Evolutionary conservation across 2,888 invertebrate species (phyloP).

Genomic region (Timema podura): DNA sequence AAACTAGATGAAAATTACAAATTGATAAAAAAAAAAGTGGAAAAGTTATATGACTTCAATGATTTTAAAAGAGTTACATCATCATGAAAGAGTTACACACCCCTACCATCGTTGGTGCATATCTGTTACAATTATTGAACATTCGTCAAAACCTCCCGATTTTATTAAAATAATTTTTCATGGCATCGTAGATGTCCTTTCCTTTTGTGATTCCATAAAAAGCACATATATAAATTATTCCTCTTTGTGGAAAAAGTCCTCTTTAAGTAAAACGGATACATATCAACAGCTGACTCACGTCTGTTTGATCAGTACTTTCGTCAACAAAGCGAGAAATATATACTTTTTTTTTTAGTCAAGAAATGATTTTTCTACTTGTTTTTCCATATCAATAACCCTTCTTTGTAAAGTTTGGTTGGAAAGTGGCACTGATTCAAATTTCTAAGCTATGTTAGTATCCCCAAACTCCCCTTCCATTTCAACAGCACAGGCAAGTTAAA

Average conservation of each 20-base stretch:
- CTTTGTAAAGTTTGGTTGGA: conserved; percentile 4
- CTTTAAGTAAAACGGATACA: not conserved
- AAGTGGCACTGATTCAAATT: not conserved
- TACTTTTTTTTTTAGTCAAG: not conserved
- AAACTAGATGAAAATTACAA: too few species aligned
- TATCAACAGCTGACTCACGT: not conserved
- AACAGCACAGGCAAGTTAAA: not conserved
- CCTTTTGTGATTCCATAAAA: conserved; percentile 10
- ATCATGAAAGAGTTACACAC: too few species aligned
- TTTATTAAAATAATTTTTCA: conserved; percentile 10
- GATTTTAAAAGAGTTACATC: too few species aligned
- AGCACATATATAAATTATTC: conserved; percentile 13
- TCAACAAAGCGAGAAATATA: not conserved
- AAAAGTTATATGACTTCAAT: too few species aligned
- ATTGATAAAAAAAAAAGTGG: too few species aligned
- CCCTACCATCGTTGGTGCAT: conserved; percentile 15
- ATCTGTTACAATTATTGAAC: conserved; percentile 1
- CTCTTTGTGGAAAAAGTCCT: conserved; percentile 15
- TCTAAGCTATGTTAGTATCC: conserved; percentile 1
- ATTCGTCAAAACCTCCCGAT: not conserved
- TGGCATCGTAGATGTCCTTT: not conserved
- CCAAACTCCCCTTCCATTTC: not conserved
- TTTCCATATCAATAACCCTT: not conserved
- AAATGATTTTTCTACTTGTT: conserved; percentile 9
- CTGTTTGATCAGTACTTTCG: conserved; percentile 11